phyloP scores from a whole-genome alignment of 2,888 invertebrate genomes.

The Xylocampa areola region DNA sequence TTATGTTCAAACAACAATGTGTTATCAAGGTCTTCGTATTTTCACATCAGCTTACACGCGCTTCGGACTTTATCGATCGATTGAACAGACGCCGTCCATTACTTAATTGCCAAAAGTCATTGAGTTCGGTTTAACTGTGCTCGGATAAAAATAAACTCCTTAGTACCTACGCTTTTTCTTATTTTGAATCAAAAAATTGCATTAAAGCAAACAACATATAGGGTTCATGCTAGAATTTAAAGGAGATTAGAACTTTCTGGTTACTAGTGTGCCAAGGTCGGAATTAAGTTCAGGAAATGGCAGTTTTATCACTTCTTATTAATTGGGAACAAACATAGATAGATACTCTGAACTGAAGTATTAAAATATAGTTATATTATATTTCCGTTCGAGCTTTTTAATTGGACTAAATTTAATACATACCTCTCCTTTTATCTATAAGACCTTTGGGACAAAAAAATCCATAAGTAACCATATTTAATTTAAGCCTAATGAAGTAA shows the following conservation, averaged over 20 bases:
- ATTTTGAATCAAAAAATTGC: conserved; percentile 9
- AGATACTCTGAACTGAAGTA: too few species aligned
- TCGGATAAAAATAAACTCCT: conserved; percentile 36
- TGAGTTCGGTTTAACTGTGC: conserved; percentile 47
- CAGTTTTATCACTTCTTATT: too few species aligned
- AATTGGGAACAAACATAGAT: too few species aligned
- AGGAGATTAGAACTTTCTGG: too few species aligned
- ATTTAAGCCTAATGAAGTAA: too few species aligned
- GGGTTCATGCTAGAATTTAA: too few species aligned
- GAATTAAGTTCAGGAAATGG: too few species aligned
- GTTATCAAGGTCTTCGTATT: conserved; percentile 19
- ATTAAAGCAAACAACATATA: conserved; percentile 3
- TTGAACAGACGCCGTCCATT: conserved; percentile 62
- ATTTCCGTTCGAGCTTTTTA: too few species aligned
- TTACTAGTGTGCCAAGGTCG: too few species aligned
- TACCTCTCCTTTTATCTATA: conserved; percentile 67
- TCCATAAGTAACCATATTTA: conserved; percentile 37
- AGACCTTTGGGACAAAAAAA: conserved; percentile 68
- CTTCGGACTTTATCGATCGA: conserved; percentile 56
- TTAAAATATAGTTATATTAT: too few species aligned
- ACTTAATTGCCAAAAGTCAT: conserved; percentile 70
- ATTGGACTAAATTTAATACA: conserved; percentile 43
- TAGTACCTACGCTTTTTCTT: conserved; percentile 22
- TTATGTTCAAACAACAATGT: conserved; percentile 9
- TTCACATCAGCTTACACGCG: conserved; percentile 22